Conservation (phyloP, 1,140 invertebrate genomes). For the Sogatella furcifera region DNA sequence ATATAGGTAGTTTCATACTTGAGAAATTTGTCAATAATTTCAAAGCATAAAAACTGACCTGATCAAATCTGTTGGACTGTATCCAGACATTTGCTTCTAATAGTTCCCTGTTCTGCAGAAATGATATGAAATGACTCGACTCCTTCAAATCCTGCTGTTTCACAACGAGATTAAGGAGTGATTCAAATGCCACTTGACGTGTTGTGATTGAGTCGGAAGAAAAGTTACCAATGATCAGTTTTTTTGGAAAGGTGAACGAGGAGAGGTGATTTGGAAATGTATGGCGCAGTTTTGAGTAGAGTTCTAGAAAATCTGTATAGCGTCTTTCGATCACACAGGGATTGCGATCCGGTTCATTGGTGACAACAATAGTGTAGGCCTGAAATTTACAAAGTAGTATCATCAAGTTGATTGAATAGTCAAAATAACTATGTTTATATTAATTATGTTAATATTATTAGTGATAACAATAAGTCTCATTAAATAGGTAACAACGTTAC, state of each 20-base stretch:
- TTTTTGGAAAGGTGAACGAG: constrained; percentile 56
- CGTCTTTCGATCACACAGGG: constrained; percentile 55
- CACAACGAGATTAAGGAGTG: constrained; percentile 47
- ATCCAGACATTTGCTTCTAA: constrained; percentile 46
- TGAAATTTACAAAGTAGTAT: constrained; percentile 10
- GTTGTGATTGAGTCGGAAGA: constrained; percentile 53
- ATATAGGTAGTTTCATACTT: too few relatives aligned
- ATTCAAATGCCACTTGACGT: constrained; percentile 59
- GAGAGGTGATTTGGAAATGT: constrained; percentile 45
- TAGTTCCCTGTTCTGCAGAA: constrained; percentile 56
- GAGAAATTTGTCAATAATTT: too few relatives aligned
- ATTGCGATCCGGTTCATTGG: constrained; percentile 38
- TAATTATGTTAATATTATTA: too few relatives aligned
- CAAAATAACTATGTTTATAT: too few relatives aligned
- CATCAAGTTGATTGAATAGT: too few relatives aligned
- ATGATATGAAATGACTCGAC: constrained; percentile 46
- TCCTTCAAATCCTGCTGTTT: constrained; percentile 44
- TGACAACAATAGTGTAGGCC: constrained; percentile 44
- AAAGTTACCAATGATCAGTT: constrained; percentile 64
- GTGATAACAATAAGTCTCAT: too few relatives aligned
- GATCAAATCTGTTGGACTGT: constrained; percentile 45
- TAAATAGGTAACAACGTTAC: too few relatives aligned
- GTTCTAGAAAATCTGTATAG: constrained; percentile 62
- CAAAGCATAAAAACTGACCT: constrained; percentile 20
- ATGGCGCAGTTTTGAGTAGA: constrained; percentile 50